A percentile compares a stretch with the other conserved stretches of the same genome.
phyloP scores from a whole-genome alignment of 1,140 invertebrate genomes.

The Apis cerana region DNA sequence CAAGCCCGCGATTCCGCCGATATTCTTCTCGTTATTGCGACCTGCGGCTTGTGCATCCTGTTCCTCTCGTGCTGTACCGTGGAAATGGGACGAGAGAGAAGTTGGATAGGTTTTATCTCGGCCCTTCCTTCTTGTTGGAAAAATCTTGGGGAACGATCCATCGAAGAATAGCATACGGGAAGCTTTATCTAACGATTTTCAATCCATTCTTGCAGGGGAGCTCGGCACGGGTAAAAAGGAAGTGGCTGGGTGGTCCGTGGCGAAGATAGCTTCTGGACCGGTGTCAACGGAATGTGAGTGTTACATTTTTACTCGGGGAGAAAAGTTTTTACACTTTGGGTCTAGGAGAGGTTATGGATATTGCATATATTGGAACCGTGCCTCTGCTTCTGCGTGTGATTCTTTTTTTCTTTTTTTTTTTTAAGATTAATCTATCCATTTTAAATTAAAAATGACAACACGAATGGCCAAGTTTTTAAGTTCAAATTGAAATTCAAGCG shows the following conservation, averaged over 20 bases:
- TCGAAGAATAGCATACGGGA: background rate
- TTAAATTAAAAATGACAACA: too few relatives aligned
- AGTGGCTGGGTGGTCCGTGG: background rate
- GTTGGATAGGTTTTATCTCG: background rate
- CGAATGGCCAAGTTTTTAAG: too few relatives aligned
- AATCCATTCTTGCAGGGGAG: background rate
- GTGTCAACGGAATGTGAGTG: slow-evolving; percentile 13
- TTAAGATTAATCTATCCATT: too few relatives aligned
- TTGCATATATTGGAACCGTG: background rate
- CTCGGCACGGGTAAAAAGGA: too few relatives aligned
- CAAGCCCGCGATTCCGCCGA: background rate
- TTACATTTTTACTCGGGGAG: background rate
- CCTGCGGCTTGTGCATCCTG: background rate
- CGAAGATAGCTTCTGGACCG: background rate
- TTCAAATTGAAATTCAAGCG: too few relatives aligned
- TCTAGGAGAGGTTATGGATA: too few relatives aligned
- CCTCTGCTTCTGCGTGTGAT: background rate
- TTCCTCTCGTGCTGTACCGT: background rate
- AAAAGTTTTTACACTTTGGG: too few relatives aligned
- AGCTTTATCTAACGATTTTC: background rate
- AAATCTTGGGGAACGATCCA: background rate
- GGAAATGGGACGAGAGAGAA: background rate
- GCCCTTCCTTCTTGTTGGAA: background rate
- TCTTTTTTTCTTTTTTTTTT: background rate
- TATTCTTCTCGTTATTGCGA: slow-evolving; percentile 27